Conservation (phyloP, 2,113 vertebrate species). For the Dromas ardeola region DNA sequence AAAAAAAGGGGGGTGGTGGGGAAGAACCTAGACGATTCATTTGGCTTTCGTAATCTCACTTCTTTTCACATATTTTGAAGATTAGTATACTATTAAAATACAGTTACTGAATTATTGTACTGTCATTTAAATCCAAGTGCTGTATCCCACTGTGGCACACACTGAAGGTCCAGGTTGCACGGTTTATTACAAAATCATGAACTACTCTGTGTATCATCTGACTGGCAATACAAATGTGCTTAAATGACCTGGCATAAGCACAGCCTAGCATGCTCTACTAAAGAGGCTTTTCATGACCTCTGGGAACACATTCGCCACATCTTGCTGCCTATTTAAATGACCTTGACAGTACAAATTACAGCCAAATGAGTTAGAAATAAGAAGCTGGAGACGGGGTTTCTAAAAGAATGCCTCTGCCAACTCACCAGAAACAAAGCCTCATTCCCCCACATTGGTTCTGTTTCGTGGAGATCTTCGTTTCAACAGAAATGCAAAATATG, state of each 20-base stretch:
- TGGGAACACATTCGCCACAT: conserved; percentile 46
- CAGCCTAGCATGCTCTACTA: conserved; percentile 20
- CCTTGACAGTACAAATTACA: conserved; percentile 60
- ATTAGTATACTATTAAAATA: not conserved
- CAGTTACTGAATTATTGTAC: not conserved
- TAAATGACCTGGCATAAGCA: conserved; percentile 58
- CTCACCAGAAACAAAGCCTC: conserved; percentile 35
- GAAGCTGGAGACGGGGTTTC: not conserved
- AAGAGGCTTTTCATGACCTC: conserved; percentile 68
- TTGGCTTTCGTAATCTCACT: not conserved
- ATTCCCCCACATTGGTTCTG: not conserved
- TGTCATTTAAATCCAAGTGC: not conserved
- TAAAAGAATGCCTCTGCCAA: not conserved
- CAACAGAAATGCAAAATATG: conserved; percentile 54
- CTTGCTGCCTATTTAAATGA: conserved; percentile 59
- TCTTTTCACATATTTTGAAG: not conserved
- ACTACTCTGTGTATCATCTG: conserved; percentile 5
- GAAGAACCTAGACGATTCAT: not conserved
- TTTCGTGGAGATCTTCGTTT: conserved; percentile 29
- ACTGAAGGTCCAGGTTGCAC: not conserved
- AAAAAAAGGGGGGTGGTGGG: not conserved
- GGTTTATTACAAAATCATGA: conserved; percentile 34
- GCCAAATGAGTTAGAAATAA: conserved; percentile 42
- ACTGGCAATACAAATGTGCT: conserved; percentile 52
- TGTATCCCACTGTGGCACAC: not conserved